These are phyloP conservation scores for Pseudocheirus occidentalis DNA, from an alignment of 2,797 vertebrate species.

Conservation along the genomic window DNA sequence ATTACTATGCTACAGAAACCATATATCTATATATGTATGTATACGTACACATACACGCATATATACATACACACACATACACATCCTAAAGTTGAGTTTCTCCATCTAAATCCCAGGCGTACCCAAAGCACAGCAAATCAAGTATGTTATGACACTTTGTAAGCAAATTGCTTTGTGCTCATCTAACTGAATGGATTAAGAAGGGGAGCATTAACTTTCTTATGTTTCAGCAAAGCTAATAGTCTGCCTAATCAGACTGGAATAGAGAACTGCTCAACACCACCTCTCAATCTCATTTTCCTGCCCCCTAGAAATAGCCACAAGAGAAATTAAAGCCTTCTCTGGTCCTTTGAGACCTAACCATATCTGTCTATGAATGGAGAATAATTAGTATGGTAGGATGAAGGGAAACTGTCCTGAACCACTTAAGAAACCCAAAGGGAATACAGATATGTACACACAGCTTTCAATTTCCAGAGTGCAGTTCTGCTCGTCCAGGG, in stretches of 20 bases:
- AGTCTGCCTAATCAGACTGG: slow-evolving; percentile 69
- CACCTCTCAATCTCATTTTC: slow-evolving; percentile 34
- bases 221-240: slow-evolving; percentile 46
- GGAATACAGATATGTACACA: slow-evolving; percentile 84
- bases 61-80: no score
- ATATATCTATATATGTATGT: not conserved
- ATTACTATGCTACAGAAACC: slow-evolving; percentile 54
- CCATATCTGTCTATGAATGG: not conserved
- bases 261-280: slow-evolving; percentile 47
- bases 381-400: not conserved
- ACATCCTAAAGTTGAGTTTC: slow-evolving; percentile 34
- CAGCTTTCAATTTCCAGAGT: slow-evolving; percentile 99
- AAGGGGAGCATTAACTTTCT: slow-evolving; percentile 69
- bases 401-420: not conserved
- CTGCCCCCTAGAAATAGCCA: not conserved
- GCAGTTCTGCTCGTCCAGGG: slow-evolving; percentile 98
- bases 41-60: no score
- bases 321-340: not conserved
- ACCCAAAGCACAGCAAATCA: slow-evolving; percentile 58
- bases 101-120: slow-evolving; percentile 46
- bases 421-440: slow-evolving; percentile 26
- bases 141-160: slow-evolving; percentile 71
- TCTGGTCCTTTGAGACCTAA: not conserved
- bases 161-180: slow-evolving; percentile 77
- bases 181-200: slow-evolving; percentile 73